Evolutionary conservation across 2,797 vertebrate genomes (phyloP), one percentile per base, ranked within the genome.

Genomic region (Ficedula albicollis): DNA sequence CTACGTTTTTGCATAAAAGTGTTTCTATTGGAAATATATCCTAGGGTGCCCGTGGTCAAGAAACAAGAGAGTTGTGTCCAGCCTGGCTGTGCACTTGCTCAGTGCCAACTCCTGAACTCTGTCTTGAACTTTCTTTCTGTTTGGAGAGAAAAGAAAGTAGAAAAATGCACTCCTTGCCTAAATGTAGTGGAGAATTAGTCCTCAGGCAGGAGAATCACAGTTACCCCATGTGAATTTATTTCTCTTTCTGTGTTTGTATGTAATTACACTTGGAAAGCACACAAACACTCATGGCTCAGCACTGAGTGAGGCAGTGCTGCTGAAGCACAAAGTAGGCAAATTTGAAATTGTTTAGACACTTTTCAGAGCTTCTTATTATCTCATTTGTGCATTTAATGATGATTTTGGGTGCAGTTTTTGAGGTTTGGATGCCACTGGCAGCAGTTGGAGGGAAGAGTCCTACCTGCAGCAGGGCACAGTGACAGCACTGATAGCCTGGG

Each of bases 261-360:
- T 55, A 62, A 58, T 39, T 55, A 44, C 75, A 29, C 72, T 84
- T 91, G 82, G 84, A 92, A 86, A 75, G 68, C 60, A 38, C 49
- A 30, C 54, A 72, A 54, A 51, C 34, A 13, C 52, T 87, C 32
- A 3, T 25, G 44, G 84, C 67, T 87, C 84, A 30, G 59, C 56
- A 84, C 74, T 9, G 29, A 94, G 72, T 10, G 55, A 79, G 75
- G 84, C 84, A 55, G 49, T 5, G 16, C 80, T 89, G 87, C 80
- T 89, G 87, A 85, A 91, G 38, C 84, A 90, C 59, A 58, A 82
- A 92, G 67, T 49, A 87, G 70, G 75, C 55, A 74, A 85, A 92
- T 87, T 44, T 64, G n/a, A 80, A 83, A 84, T 43, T 26, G 46
- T 67, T 76, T 76, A 93, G 90, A 94, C 72, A 46, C 70, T 93